Base-by-base conservation (phyloP, 2,113 vertebrate species). In the Otis tarda region DNA sequence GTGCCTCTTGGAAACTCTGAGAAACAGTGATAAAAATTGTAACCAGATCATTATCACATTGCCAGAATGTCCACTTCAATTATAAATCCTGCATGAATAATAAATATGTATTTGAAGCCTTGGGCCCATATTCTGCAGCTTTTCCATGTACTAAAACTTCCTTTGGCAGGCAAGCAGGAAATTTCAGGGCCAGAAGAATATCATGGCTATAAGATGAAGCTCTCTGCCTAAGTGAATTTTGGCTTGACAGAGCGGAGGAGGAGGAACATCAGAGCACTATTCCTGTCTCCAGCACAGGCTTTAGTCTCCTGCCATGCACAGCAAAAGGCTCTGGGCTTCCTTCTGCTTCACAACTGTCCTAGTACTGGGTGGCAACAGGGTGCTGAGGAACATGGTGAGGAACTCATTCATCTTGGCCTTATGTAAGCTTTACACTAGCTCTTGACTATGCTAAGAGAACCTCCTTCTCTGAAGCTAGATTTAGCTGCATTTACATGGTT, bases 51-150 rank as follows among this genome's bases (percentile, higher is more conserved):
- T 95, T 93, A 97, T 94, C 85, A 33, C 50, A 1, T 87, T 94
- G 50, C 83, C 70, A 92, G 80, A 93, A 89, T 73, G 84, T 84
- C 83, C 77, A 91, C 83, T 77, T 87, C 93, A 92, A 70, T 94
- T 94, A 92, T 57, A 96, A 93, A 80, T 89, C 70, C 83, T 91
- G 68, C 45, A 73, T 76, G 37, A 71, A 61, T 89, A 76, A 83
- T 82, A 88, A 95, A 78, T 89, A 92, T 3, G 3, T 39, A 64
- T 43, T 21, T 45, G 49, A 43, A 95, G 73, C 83, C 80, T 82
- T 67, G 47, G 53, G 80, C 27, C 45, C 39, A 18, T 87, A 53
- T 87, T 68, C 39, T 73, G 22, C 31, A 85, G 28, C 28, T 77
- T 84, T 87, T 71, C 55, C 31, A 12, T 39, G 27, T 50, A 45